Percentiles rank a stretch among this genome's conserved stretches.
These are phyloP conservation scores for Sinocyclocheilus maitianheensis DNA, from an alignment of 2,113 vertebrate species.

Conservation along the genomic window DNA sequence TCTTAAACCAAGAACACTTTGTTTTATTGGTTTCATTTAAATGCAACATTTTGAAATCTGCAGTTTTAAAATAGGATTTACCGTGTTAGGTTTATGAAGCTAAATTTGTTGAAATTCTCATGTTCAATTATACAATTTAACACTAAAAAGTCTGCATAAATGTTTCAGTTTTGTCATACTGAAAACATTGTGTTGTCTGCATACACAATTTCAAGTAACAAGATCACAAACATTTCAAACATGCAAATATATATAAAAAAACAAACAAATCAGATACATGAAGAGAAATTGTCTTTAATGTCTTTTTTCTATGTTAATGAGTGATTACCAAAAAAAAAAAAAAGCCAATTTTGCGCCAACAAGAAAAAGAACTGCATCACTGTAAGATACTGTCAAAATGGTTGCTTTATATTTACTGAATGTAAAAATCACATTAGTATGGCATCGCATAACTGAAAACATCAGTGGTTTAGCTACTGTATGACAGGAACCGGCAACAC, in stretches of 20 bases:
- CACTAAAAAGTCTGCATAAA: neutral
- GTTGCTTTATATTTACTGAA: constrained; percentile 29
- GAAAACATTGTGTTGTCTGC: neutral
- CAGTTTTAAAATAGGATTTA: neutral
- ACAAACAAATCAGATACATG: constrained; percentile 26
- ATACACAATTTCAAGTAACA: neutral
- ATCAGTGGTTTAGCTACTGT: constrained; percentile 24
- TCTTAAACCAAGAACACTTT: no score
- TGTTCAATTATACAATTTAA: neutral
- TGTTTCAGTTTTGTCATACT: neutral
- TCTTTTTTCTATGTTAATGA: neutral
- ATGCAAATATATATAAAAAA: neutral
- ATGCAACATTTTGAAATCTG: no score
- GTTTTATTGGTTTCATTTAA: neutral
- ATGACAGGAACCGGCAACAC: constrained; percentile 1
- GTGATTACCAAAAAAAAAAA: constrained; percentile 26
- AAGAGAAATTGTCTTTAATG: constrained; percentile 7
- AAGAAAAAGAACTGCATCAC: neutral
- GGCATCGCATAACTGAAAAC: constrained; percentile 24
- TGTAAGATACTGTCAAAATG: constrained; percentile 33
- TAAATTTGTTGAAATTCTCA: neutral
- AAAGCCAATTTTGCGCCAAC: constrained; percentile 33
- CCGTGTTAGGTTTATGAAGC: no score
- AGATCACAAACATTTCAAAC: neutral
- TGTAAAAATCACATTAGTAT: constrained; percentile 28